Base-by-base conservation (phyloP, 2,113 vertebrate genomes). In the Elaphurus davidianus region DNA sequence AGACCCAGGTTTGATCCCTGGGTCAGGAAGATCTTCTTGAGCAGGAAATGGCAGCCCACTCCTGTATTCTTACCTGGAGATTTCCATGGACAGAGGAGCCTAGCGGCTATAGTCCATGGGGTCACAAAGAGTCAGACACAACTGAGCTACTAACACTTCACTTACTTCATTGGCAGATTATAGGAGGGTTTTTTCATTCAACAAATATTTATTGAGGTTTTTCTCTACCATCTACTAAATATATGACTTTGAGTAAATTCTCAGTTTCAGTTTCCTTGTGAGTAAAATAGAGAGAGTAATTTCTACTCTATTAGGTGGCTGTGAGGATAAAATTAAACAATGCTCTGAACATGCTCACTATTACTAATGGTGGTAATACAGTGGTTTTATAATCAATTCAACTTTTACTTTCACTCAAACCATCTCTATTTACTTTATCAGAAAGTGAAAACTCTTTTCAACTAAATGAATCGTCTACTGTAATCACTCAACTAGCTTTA, bases 401-500 rank as follows among this genome's bases (percentile, higher is more conserved):
- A 86, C n/a, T 93, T 86, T 90, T 78, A 57, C 47, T 95, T 97
- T 97, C 36, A 52, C 64, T 84, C 43, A 91, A 84, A 83, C 33
- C 16, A 36, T 52, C 43, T 96, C 47, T 87, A 74, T 57, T 11
- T 54, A 52, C 21, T 90, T 88, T 87, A 87, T 27, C 57, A 83
- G 43, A 87, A 96, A 92, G 13, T 84, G 45, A 91, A 89, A 89
- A 25, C 16, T 87, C 30, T 94, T 93, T 91, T 52, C 74, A 85
- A 71, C 52, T 85, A 93, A 59, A 17, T 91, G 54, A 43, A 45
- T 52, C 19, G 33, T n/a, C 64, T 91, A 55, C 47, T 87, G n/a
- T 87, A 93, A 84, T 71, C 33, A 52, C 40, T 96, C 23, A 71
- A 27, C 28, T 71, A 33, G 5, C n/a, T 97, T 62, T 50, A 47